Evolutionary conservation across 2,888 invertebrate species (phyloP).

Genomic region (Leptinotarsa peninsularis): DNA sequence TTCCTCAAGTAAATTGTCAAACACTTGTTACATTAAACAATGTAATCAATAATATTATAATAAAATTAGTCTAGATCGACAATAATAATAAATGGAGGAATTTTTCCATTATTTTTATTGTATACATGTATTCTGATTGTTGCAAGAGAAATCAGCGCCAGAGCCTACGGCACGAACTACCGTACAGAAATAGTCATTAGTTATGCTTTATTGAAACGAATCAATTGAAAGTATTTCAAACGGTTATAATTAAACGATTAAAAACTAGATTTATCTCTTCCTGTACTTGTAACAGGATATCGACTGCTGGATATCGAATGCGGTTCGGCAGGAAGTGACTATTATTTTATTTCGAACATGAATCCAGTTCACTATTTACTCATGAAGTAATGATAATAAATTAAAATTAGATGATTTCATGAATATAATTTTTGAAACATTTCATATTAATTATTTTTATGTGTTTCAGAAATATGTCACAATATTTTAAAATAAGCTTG

Average conservation of each 20-base stretch:
- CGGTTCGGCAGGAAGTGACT: constrained; percentile 5
- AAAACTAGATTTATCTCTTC: constrained; percentile 23
- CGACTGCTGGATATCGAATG: constrained; percentile 12
- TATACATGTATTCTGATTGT: neutral
- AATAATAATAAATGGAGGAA: too few relatives aligned
- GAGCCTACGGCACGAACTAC: neutral
- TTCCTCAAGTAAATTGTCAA: too few relatives aligned
- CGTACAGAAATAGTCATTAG: constrained; percentile 22
- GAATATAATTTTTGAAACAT: too few relatives aligned
- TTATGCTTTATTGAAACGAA: constrained; percentile 21
- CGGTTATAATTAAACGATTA: constrained; percentile 13
- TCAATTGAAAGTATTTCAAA: constrained; percentile 14
- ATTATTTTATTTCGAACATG: neutral
- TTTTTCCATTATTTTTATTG: too few relatives aligned
- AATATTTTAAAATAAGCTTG: too few relatives aligned
- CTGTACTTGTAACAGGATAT: constrained; percentile 14
- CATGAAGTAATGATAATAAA: neutral
- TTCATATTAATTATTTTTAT: too few relatives aligned
- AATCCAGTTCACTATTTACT: neutral
- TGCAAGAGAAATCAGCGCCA: neutral
- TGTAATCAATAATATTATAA: too few relatives aligned
- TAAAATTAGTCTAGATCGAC: too few relatives aligned
- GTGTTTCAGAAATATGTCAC: too few relatives aligned
- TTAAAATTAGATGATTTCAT: neutral
- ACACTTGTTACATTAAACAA: too few relatives aligned